Evolutionary conservation across 2,113 vertebrate species (phyloP), one percentile per base, ranked within the genome.

Genomic region (Myotis yumanensis): DNA sequence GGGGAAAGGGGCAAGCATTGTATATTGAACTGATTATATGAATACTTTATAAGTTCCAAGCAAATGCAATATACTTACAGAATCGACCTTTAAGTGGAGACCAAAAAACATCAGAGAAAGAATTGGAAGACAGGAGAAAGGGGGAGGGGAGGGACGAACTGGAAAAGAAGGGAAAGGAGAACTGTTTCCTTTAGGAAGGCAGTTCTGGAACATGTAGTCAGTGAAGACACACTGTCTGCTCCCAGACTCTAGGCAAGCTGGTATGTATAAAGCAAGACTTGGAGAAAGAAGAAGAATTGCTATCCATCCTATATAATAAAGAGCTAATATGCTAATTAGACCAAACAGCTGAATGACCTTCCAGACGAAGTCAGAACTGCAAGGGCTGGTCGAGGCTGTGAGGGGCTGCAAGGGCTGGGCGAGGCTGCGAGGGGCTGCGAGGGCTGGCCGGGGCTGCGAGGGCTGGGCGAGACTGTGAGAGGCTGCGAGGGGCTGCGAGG

Each of bases 21-120:
- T 25, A 86, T 71, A 54, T 25, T 22, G 43, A 48, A 25, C 48
- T 91, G 57, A 68, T 76, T 85, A 57, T 62, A 57, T 28, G 40
- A 75, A 48, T 86, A 86, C 52, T 76, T 69, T 62, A 10, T 80
- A 85, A 91, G 79, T 46, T 85, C 48, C 66, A 72, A 95, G 22
- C 80, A n/a, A 91, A 95, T 76, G 10, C 23, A 89, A 91, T 64
- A 76, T 12, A 81, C 51, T 83, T 89, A 85, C 0, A 96, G 69
- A 86, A 79, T 16, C 82, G 30, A 73, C 48, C 84, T 86, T 46
- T 84, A 91, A 85, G 46, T 54, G 32, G 16, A 71, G 68, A 94
- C 52, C 54, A 68, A 88, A 85, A 8, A 72, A 81, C 23, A 89
- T 64, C 75, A 77, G 8, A 77, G 43, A 86, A 95, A 94, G 23